phyloP scores from a whole-genome alignment of 2,888 invertebrate genomes.

The Blastobasis adustella region DNA sequence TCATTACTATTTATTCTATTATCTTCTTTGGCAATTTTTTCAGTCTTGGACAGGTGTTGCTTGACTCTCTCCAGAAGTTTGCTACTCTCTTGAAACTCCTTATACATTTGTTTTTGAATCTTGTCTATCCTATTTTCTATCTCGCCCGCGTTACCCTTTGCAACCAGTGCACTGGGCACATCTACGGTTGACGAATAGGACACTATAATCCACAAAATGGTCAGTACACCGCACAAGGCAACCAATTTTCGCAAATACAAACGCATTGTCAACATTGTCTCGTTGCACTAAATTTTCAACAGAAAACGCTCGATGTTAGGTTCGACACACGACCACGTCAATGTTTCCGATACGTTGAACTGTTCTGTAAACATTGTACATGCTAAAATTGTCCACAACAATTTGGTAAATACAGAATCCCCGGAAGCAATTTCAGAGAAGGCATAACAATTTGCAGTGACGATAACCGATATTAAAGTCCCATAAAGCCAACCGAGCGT shows the following conservation, averaged over 20 bases:
- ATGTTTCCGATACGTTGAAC: slow-evolving; percentile 12
- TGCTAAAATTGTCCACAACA: slow-evolving; percentile 6
- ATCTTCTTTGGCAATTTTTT: slow-evolving; percentile 12
- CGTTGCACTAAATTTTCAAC: neutral
- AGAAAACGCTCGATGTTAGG: neutral
- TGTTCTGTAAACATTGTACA: slow-evolving; percentile 21
- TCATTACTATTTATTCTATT: too few relatives aligned
- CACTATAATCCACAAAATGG: slow-evolving; percentile 44
- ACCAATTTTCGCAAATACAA: slow-evolving; percentile 48
- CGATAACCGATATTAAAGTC: too few relatives aligned
- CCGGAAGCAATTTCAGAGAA: neutral
- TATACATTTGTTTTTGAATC: slow-evolving; percentile 36
- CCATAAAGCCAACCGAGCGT: too few relatives aligned
- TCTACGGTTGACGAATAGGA: slow-evolving; percentile 41
- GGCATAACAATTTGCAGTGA: too few relatives aligned
- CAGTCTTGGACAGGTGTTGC: slow-evolving; percentile 28
- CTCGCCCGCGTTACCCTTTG: slow-evolving; percentile 20
- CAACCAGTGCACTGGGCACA: slow-evolving; percentile 23
- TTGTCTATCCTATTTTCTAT: slow-evolving; percentile 38
- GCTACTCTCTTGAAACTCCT: slow-evolving; percentile 42
- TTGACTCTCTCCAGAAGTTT: slow-evolving; percentile 38
- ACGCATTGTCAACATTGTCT: slow-evolving; percentile 43
- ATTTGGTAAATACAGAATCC: neutral
- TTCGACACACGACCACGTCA: slow-evolving; percentile 18
- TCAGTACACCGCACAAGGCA: slow-evolving; percentile 25